Evolutionary conservation across 2,888 invertebrate species (phyloP).

Genomic region (Macropis europaea): DNA sequence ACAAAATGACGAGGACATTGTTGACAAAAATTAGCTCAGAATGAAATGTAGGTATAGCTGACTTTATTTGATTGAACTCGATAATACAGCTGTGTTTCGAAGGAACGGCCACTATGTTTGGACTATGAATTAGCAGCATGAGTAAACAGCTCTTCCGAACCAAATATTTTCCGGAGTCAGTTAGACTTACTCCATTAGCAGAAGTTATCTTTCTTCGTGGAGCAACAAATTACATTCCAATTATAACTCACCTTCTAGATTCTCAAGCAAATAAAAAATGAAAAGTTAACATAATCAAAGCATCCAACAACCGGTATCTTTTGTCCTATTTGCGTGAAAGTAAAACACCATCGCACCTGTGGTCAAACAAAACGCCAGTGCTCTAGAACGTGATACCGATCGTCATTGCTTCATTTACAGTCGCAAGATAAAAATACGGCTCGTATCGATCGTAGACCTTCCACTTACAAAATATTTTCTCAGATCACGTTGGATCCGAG

Average conservation of each 20-base stretch:
- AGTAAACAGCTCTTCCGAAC: slow-evolving; percentile 23
- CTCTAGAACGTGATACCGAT: not conserved
- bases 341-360: too few relatives aligned
- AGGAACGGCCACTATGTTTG: slow-evolving; percentile 29
- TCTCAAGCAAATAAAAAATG: not conserved
- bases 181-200: slow-evolving; percentile 16
- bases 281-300: too few relatives aligned
- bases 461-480: slow-evolving; percentile 19
- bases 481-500: not conserved
- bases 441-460: slow-evolving; percentile 22
- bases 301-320: too few relatives aligned
- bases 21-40: too few relatives aligned
- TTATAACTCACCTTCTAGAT: not conserved
- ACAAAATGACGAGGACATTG: too few relatives aligned
- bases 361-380: not conserved
- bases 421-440: slow-evolving; percentile 5
- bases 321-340: too few relatives aligned
- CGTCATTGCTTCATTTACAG: not conserved
- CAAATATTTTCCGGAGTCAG: not conserved
- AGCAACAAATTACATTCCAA: not conserved
- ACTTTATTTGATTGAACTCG: slow-evolving; percentile 32
- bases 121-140: slow-evolving; percentile 31
- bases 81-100: slow-evolving; percentile 30
- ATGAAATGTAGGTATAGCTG: not conserved
- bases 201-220: not conserved